Evolutionary conservation across 2,113 vertebrate genomes (phyloP), one percentile per base, ranked within the genome.

Genomic region (Merops nubicus): DNA sequence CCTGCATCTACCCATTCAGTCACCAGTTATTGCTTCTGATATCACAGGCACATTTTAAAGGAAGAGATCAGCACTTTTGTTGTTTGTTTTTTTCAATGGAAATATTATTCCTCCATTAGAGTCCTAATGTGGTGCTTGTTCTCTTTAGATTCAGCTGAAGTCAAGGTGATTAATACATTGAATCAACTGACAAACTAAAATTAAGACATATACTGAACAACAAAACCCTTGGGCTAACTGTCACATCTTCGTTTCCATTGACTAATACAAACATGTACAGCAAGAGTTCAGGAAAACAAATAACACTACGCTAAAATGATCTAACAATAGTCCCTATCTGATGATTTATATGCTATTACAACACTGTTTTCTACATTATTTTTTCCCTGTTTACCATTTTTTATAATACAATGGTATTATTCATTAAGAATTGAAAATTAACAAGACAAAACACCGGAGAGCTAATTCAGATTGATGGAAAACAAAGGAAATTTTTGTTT

Each of bases 361-460:
- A 70, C 6, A 72, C 12, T 43, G 7, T 56, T 64, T 83, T 86
- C 29, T 33, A 81, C 18, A 48, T 12, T 2, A 53, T 63, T 76
- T 40, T 23, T 57, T 79, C 72, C 28, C 15, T 40, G 80, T 42
- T 51, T 70, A 67, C n/a, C 31, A 45, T 15, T 54, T 65, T 81
- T 88, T 83, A 63, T 50, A 92, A 68, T 53, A 19, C 79, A 91
- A 82, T 31, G 1, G 15, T 25, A 62, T 88, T 89, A 73, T 29
- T 85, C 29, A 82, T 77, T 87, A 88, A 34, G 45, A 93, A 57
- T 34, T n/a, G 19, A 91, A 95, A 93, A 86, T 77, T 76, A 85
- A 79, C 14, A 82, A 83, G 25, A 68, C 2, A 1, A 64, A 85
- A 85, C 6, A 57, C 19, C 40, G 34, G 8, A 80, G 60, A 83